Evolutionary conservation across 2,797 vertebrate species (phyloP), one percentile per base, ranked within the genome.

Genomic region (Danionella dracula): DNA sequence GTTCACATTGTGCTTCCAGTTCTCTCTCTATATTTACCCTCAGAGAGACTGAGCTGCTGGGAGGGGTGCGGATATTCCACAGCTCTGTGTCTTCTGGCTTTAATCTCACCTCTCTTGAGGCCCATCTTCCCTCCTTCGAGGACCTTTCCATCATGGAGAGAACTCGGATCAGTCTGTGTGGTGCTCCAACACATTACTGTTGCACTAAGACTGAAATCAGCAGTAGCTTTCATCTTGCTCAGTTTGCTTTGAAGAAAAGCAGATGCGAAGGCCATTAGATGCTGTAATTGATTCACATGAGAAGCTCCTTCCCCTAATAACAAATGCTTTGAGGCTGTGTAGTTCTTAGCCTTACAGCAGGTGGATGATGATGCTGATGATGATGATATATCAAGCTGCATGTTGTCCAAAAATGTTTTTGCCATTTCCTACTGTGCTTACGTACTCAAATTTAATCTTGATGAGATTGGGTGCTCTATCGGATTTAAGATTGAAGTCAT

Each of bases 1-100:
- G 2, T 54, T 71, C 27, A 77, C 59, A 72, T 32, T 21, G 12
- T 40, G 54, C 63, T 37, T 58, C 21, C n/a, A 51, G 17, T 38
- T 45, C 48, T 16, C 16, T 60, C 54, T 21, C 1, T 50, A 56
- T 49, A 58, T 58, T 57, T 40, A 68, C 53, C 32, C 40, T 49
- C 19, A 45, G 20, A 5, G 16, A 32, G 29, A 9, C 23, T 41
- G 20, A 55, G 49, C 48, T 5, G 40, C 45, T 41, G 16, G 72
- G 59, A 38, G 40, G 51, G 61, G 53, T 8, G 37, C 15, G 15
- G 48, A 64, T 69, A 34, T 44, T 59, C 19, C 55, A 51, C 45
- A 29, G 32, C 29, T 53, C 40, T 46, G 38, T 60, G 48, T 20
- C 50, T 66, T 62, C 74, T 64, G 57, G 31, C 44, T 11, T 29